A percentile compares a stretch with the other conserved stretches of the same genome.
These are phyloP conservation scores for Leptopilina drosophilae DNA, from an alignment of 2,888 invertebrate genomes.

Conservation along the genomic window DNA sequence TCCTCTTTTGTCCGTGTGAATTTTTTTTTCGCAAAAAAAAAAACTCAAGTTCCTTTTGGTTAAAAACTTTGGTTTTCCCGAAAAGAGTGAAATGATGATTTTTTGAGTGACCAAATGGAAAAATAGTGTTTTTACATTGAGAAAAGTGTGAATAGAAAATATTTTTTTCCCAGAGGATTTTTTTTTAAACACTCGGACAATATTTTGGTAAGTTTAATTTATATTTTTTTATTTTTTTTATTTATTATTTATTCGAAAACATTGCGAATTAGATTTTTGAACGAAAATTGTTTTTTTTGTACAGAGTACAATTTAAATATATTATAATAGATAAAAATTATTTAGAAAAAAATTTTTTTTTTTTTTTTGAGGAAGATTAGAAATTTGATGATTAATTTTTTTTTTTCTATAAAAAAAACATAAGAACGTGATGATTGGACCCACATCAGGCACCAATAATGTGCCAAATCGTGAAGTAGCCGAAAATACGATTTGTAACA, in stretches of 20 bases:
- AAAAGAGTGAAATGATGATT: background rate
- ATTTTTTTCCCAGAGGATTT: background rate
- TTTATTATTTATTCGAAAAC: background rate
- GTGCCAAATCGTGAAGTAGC: conserved; percentile 60
- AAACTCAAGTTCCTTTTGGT: background rate
- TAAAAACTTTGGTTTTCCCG: too few relatives aligned
- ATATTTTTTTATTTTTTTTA: background rate
- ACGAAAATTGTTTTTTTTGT: too few relatives aligned
- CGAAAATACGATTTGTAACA: conserved; percentile 61
- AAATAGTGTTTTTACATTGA: background rate
- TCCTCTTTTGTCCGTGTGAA: too few relatives aligned
- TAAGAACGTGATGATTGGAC: conserved; percentile 70
- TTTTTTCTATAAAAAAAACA: background rate
- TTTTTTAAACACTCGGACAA: background rate
- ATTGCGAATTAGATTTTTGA: too few relatives aligned
- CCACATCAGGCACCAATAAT: conserved; percentile 67
- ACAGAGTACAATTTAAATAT: background rate
- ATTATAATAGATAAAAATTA: too few relatives aligned
- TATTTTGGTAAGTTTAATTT: conserved; percentile 10
- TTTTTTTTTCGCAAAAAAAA: too few relatives aligned
- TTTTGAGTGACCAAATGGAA: background rate
- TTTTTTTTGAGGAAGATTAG: background rate
- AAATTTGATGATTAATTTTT: background rate
- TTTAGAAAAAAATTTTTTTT: too few relatives aligned
- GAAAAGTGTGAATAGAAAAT: background rate